Evolutionary conservation across 2,797 vertebrate genomes (phyloP).

Genomic region (Melopsittacus undulatus): DNA sequence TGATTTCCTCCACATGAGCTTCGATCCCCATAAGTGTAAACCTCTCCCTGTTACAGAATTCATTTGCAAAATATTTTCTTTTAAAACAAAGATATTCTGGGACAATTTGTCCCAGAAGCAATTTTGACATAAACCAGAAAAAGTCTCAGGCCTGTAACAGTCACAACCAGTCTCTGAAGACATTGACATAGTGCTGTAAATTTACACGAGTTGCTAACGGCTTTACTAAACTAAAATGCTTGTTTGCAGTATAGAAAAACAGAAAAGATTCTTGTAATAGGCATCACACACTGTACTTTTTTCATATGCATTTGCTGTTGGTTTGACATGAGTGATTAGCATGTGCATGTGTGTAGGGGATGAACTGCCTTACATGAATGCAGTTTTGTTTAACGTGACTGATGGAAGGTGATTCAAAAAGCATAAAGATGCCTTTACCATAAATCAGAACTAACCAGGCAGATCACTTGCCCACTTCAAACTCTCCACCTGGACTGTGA

Average conservation of each 20-base stretch:
- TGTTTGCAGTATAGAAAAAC: background rate
- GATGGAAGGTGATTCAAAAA: constrained; percentile 8
- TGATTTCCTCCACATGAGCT: background rate
- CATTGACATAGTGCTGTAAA: background rate
- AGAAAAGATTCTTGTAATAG: background rate
- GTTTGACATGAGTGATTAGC: background rate
- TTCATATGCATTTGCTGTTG: background rate
- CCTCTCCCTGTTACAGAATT: background rate
- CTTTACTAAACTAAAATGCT: background rate
- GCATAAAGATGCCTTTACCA: background rate
- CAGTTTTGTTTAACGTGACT: background rate
- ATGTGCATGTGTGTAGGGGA: background rate
- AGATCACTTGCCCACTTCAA: constrained; percentile 14
- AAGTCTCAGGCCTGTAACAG: background rate
- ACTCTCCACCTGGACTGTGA: background rate
- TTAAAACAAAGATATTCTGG: background rate
- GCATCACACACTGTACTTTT: background rate
- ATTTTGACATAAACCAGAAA: background rate
- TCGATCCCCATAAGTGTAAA: background rate
- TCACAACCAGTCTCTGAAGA: background rate
- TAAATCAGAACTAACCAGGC: constrained; percentile 34
- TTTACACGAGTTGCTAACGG: background rate
- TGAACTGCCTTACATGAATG: background rate
- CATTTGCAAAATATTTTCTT: constrained; percentile 10
- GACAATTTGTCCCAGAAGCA: background rate